Base-by-base conservation (phyloP, 2,797 vertebrate species). In the Pantherophis alleghaniensis region DNA sequence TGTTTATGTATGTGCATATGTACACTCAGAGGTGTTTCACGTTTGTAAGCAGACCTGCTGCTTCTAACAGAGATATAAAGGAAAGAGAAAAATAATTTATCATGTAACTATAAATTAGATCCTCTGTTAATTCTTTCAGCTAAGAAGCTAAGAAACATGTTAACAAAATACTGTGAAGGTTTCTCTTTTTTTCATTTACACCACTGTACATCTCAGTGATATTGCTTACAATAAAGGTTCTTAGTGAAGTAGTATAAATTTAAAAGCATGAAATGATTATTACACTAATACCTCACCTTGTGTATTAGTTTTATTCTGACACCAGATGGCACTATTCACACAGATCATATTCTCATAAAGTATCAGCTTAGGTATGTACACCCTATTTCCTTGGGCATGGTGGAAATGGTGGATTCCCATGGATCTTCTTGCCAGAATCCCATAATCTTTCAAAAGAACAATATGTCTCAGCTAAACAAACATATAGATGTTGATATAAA, bases 291-390 rank as follows among this genome's bases (percentile, higher is more conserved):
- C 57, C 2, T 61, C 87, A 91, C 42, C 32, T 32, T 87, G 12
- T 66, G 92, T 88, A 93, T 91, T 91, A 88, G 90, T 89, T 91
- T 91, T 89, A 91, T 91, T 93, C 87, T 91, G 87, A 91, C 93
- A 89, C 87, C 87, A 93, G 93, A 93, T 93, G 93, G 93, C 91
- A 87, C 90, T 89, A 59, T 93, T 89, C 57, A 91, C 93, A 93
- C 32, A 93, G 93, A 89, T 83, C 93, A 89, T 89, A 11, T 91
- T 63, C n/a, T 63, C 59, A 63, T 16, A 4, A 22, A 66, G 56
- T 89, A 56, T 37, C 20, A 87, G 12, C 6, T 59, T 42, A 26
- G 79, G 32, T 88, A 47, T 20, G 61, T 91, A 86, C 16, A 91
- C 87, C 61, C 37, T 74, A 16, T 93, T 88, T 79, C 74, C 51